A percentile compares a stretch with the other conserved stretches of the same genome.
These are phyloP conservation scores for Drosophila seclusa DNA, from an alignment of 2,888 invertebrate genomes.

Conservation along the genomic window DNA sequence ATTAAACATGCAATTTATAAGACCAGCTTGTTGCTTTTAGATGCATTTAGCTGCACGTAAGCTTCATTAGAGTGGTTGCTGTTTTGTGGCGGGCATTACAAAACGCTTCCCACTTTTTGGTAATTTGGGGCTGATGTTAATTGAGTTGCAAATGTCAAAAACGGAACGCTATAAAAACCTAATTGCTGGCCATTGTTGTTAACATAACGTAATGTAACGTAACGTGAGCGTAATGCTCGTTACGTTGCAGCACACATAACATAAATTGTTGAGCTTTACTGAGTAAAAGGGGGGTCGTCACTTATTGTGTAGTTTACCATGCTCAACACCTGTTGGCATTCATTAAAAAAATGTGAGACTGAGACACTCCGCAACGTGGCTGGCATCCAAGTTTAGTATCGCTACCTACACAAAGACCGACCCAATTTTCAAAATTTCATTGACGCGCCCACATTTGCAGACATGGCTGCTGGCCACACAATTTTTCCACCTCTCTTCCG, in stretches of 20 bases:
- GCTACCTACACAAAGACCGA: neutral
- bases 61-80: slow-evolving; percentile 49
- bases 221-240: slow-evolving; percentile 44
- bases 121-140: slow-evolving; percentile 46
- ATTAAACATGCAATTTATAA: slow-evolving; percentile 50
- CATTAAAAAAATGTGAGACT: slow-evolving; percentile 41
- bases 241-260: slow-evolving; percentile 66
- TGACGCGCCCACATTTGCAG: slow-evolving; percentile 68
- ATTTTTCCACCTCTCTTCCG: neutral
- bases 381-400: slow-evolving; percentile 26
- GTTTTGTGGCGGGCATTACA: slow-evolving; percentile 49
- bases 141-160: slow-evolving; percentile 74
- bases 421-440: slow-evolving; percentile 57
- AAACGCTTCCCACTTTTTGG: slow-evolving; percentile 33
- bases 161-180: slow-evolving; percentile 64
- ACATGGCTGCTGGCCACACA: slow-evolving; percentile 36
- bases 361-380: slow-evolving; percentile 6
- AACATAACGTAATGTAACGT: slow-evolving; percentile 58
- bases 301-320: slow-evolving; percentile 18
- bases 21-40: slow-evolving; percentile 23
- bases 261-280: slow-evolving; percentile 19
- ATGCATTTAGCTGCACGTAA: slow-evolving; percentile 58
- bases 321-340: slow-evolving; percentile 56
- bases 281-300: slow-evolving; percentile 2
- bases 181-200: slow-evolving; percentile 65